Conservation (phyloP, 2,888 invertebrate species). For the Drosophila niveifrons region DNA sequence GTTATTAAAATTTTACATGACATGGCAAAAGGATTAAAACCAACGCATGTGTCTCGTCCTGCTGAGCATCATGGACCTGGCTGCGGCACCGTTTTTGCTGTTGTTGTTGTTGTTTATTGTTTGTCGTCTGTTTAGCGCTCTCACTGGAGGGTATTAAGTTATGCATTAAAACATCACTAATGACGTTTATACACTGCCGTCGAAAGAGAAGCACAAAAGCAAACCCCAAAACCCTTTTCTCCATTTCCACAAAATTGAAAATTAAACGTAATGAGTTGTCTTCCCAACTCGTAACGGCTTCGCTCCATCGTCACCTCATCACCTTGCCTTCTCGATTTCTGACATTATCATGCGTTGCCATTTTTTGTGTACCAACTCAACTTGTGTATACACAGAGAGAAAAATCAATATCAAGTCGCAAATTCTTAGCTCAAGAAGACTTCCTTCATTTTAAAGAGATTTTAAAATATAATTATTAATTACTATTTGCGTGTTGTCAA, state of each 20-base stretch:
- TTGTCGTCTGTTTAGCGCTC: slow-evolving; percentile 23
- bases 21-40: slow-evolving; percentile 71
- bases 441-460: too few relatives aligned
- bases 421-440: background rate
- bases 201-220: slow-evolving; percentile 36
- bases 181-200: slow-evolving; percentile 63
- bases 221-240: slow-evolving; percentile 21
- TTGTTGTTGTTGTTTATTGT: slow-evolving; percentile 31
- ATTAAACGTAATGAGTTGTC: slow-evolving; percentile 52
- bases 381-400: background rate
- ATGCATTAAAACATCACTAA: slow-evolving; percentile 72
- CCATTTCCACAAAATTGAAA: slow-evolving; percentile 40
- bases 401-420: background rate
- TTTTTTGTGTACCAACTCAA: slow-evolving; percentile 9
- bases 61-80: slow-evolving; percentile 12
- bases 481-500: too few relatives aligned
- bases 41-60: slow-evolving; percentile 42
- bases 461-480: too few relatives aligned
- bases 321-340: background rate
- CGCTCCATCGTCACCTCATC: background rate
- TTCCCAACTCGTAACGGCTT: slow-evolving; percentile 16
- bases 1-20: slow-evolving; percentile 77
- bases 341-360: slow-evolving; percentile 8
- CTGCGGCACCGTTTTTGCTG: slow-evolving; percentile 1
- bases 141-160: slow-evolving; percentile 58